Evolutionary conservation across 2,888 invertebrate species (phyloP).

Genomic region (Pegoplata infirma): DNA sequence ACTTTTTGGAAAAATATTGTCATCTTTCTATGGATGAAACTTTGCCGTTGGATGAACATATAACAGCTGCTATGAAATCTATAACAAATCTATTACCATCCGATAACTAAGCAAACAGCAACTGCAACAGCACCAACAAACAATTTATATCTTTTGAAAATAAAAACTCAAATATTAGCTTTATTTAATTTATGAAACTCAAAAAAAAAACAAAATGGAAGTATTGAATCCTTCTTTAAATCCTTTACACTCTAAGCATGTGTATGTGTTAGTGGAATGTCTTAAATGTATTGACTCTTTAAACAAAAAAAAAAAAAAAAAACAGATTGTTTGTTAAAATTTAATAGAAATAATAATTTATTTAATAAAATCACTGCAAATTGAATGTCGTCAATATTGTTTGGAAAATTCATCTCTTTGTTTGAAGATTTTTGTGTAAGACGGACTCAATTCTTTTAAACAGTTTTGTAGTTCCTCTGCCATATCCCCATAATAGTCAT

Average conservation of each 20-base stretch:
- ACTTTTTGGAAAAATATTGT: conserved; percentile 89
- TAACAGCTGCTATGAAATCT: conserved; percentile 75
- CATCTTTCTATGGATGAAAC: conserved; percentile 83
- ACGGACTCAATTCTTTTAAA: conserved; percentile 41
- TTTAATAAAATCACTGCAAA: conserved; percentile 39
- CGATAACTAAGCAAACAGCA: conserved; percentile 53
- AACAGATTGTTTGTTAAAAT: conserved; percentile 32
- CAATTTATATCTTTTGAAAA: neutral
- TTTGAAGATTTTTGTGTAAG: conserved; percentile 6
- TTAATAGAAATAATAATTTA: conserved; percentile 29
- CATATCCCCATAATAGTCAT: conserved; percentile 58
- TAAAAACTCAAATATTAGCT: conserved; percentile 5
- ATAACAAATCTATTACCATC: conserved; percentile 68
- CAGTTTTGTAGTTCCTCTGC: conserved; percentile 66
- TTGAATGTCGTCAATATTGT: conserved; percentile 43
- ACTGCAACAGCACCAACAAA: neutral
- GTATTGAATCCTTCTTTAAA: neutral
- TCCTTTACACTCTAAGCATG: neutral
- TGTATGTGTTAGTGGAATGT: neutral
- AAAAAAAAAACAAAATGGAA: too few relatives aligned
- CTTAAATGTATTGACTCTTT: neutral
- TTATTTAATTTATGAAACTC: conserved; percentile 1
- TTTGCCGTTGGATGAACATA: conserved; percentile 79
- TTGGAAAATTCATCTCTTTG: conserved; percentile 36
- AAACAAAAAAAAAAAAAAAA: conserved; percentile 6